Percentiles rank a stretch among this genome's conserved stretches.
Conservation (phyloP, 1,140 invertebrate species). For the Cydia amplana region DNA sequence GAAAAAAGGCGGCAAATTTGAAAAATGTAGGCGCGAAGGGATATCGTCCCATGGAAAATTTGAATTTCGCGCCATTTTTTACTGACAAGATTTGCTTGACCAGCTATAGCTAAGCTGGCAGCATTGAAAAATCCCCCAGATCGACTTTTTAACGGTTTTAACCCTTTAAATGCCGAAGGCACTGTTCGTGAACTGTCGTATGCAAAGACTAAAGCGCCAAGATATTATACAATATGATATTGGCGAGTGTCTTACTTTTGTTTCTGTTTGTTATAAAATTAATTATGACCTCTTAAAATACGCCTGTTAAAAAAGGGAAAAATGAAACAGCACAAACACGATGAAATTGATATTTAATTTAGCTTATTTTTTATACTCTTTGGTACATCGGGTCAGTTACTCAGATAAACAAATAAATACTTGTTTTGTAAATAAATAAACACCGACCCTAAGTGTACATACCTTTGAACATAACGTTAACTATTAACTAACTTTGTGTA, state of each 20-base stretch:
- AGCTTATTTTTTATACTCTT: not conserved
- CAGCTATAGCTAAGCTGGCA: too few species aligned
- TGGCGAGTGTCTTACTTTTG: too few species aligned
- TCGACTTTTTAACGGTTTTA: too few species aligned
- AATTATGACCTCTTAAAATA: not conserved
- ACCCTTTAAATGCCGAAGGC: not conserved
- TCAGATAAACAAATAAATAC: not conserved
- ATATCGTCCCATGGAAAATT: too few species aligned
- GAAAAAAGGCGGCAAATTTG: too few species aligned
- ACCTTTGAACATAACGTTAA: not conserved
- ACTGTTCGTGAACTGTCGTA: too few species aligned
- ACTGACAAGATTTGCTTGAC: too few species aligned
- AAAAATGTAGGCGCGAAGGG: too few species aligned
- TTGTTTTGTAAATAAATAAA: not conserved
- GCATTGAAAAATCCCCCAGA: not conserved
- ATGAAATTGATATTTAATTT: not conserved
- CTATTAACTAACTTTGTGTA: not conserved
- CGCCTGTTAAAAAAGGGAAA: not conserved
- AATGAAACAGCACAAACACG: not conserved
- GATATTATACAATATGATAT: too few species aligned
- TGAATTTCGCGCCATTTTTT: too few species aligned
- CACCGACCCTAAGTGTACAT: not conserved
- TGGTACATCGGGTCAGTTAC: not conserved
- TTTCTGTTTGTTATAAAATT: too few species aligned
- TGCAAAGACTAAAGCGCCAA: too few species aligned